These are phyloP conservation scores for Phasia obesa DNA, from an alignment of 2,888 invertebrate species.

Conservation along the genomic window DNA sequence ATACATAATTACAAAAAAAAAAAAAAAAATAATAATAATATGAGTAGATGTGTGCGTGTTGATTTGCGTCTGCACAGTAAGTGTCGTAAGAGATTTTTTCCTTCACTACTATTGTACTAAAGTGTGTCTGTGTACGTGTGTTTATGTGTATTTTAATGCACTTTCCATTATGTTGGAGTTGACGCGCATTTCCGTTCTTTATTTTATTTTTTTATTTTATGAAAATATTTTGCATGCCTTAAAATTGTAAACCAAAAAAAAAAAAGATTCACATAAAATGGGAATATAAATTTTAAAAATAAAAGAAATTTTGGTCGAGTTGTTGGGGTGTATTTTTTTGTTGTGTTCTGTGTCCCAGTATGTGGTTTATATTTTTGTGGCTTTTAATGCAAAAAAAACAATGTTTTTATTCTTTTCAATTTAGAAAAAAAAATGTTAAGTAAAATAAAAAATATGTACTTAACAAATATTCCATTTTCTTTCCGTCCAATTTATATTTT, in stretches of 20 bases:
- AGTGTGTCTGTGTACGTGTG: conserved; percentile 8
- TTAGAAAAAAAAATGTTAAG: conserved; percentile 40
- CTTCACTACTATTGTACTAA: not conserved
- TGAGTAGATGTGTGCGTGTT: not conserved
- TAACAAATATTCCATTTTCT: conserved; percentile 46
- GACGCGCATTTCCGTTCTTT: conserved; percentile 69
- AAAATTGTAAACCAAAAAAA: conserved; percentile 4
- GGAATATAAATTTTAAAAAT: not conserved
- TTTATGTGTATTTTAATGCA: conserved; percentile 66
- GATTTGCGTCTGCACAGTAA: not conserved
- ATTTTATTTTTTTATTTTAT: conserved; percentile 35
- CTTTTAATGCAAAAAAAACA: conserved; percentile 24
- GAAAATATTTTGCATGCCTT: conserved; percentile 25
- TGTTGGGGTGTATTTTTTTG: conserved; percentile 38
- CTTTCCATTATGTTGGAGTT: conserved; percentile 69
- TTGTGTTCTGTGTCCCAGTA: conserved; percentile 42
- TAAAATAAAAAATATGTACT: conserved; percentile 44
- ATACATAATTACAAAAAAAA: not conserved
- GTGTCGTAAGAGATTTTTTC: conserved; percentile 25
- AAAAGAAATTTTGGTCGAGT: conserved; percentile 6
- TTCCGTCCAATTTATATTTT: conserved; percentile 61
- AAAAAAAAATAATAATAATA: not conserved
- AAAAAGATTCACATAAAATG: conserved; percentile 6
- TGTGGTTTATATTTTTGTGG: conserved; percentile 57
- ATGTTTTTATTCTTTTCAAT: conserved; percentile 47